phyloP scores from a whole-genome alignment of 2,888 invertebrate genomes.

The Himalopsyche japonica region DNA sequence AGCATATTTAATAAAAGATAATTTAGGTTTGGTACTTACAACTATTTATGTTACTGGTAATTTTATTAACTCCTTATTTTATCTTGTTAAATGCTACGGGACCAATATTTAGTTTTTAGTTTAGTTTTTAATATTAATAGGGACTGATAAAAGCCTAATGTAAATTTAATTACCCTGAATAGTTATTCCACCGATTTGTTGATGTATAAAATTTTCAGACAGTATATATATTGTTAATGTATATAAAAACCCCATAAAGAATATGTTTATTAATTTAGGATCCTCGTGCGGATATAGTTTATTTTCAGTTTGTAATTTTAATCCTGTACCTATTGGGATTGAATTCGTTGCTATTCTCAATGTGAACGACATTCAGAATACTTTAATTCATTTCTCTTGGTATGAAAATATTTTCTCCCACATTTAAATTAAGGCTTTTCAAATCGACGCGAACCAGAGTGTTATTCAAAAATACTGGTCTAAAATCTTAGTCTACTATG shows the following conservation, averaged over 20 bases:
- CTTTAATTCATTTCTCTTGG: background rate
- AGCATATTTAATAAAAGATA: too few species aligned
- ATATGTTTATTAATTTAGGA: constrained; percentile 20
- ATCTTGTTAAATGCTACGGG: constrained; percentile 3
- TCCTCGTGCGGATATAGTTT: background rate
- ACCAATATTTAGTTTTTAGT: background rate
- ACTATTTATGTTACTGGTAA: background rate
- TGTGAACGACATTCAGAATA: constrained; percentile 32
- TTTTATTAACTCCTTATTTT: constrained; percentile 2
- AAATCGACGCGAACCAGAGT: background rate
- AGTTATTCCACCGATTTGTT: constrained; percentile 34
- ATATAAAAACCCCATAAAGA: constrained; percentile 8
- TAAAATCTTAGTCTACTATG: background rate
- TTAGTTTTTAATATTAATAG: constrained; percentile 4
- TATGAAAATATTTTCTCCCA: background rate
- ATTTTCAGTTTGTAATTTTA: background rate
- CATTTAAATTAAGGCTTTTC: background rate
- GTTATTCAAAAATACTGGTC: background rate
- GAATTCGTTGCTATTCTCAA: constrained; percentile 12
- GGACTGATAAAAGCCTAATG: constrained; percentile 6
- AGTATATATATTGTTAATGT: constrained; percentile 18
- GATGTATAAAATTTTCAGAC: constrained; percentile 14
- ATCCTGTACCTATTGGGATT: background rate
- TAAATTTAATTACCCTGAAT: constrained; percentile 21
- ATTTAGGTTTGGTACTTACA: background rate